phyloP scores from a whole-genome alignment of 2,113 vertebrate genomes.

The Eulemur macaco region DNA sequence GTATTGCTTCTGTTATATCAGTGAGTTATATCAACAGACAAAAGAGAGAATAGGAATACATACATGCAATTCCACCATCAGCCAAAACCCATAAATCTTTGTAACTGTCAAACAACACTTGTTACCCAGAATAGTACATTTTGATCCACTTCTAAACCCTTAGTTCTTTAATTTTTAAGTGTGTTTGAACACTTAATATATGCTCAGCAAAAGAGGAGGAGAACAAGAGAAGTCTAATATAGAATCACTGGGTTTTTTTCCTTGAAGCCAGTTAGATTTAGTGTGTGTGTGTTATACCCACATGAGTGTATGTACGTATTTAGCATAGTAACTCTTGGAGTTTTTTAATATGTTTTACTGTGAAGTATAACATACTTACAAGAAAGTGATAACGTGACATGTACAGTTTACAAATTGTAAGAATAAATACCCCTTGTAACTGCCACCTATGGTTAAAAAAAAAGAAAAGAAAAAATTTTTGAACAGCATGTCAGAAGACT shows the following conservation, averaged over 20 bases:
- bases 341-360: neutral
- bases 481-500: neutral
- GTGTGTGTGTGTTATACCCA: neutral
- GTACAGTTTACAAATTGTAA: neutral
- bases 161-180: conserved; percentile 17
- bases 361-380: neutral
- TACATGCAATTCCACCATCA: neutral
- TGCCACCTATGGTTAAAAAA: neutral
- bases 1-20: neutral
- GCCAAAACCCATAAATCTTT: neutral
- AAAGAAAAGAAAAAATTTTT: neutral
- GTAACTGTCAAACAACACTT: conserved; percentile 4
- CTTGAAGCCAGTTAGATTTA: neutral
- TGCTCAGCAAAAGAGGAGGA: neutral
- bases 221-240: neutral
- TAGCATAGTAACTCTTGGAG: neutral
- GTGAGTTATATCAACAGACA: neutral
- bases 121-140: neutral
- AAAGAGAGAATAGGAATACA: neutral
- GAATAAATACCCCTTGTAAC: neutral
- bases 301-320: neutral
- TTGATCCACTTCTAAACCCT: neutral
- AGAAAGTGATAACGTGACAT: neutral
- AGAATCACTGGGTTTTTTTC: neutral
- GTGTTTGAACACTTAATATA: neutral